Evolutionary conservation across 2,888 invertebrate genomes (phyloP), one percentile per base, ranked within the genome.

Genomic region (Drosophila paranaensis): DNA sequence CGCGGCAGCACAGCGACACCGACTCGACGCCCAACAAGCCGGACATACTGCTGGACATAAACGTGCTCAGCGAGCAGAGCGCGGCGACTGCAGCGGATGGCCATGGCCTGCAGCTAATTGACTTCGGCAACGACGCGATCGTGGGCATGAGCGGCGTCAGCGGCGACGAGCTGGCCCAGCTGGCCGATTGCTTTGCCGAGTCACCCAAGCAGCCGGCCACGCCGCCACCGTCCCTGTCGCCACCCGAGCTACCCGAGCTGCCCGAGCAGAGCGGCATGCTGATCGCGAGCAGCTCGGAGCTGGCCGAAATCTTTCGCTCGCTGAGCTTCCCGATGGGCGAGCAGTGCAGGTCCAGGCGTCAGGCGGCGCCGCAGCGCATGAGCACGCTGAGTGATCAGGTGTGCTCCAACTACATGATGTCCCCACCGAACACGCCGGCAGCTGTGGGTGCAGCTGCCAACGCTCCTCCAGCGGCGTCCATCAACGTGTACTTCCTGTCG

Each of bases 401-500:
- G 71, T 89, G 89, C 78, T 75, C 87, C 63, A 92, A 91, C 73
- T 90, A 89, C 56, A 55, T 91, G 67, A 91, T 92, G 88, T 93
- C 93, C 76, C 93, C 93, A 86, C 93, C 93, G 77, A 90, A 91
- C 55, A 92, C 93, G 42, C 93, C 93, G 33, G 81, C 89, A 87
- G 54, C 78, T 48, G 55, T 46, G 11, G 43, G 30, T 70, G 63
- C 55, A 33, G 40, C 51, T 40, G 57, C 56, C 42, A 64, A 66
- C 42, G 48, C 74, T 68, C 46, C 83, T 13, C 90, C 77, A 62
- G 69, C 90, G 68, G 81, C 90, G 56, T 82, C 91, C 72, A 90
- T 92, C 71, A 92, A 92, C 73, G 93, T 93, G 35, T 93, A 92
- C 84, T 93, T 92, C 80, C 88, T 93, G 50, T 93, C 93, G 71